Percentiles rank a stretch among this genome's conserved stretches.
Evolutionary conservation across 2,888 invertebrate genomes (phyloP).

Genomic region (Patella pellucida): DNA sequence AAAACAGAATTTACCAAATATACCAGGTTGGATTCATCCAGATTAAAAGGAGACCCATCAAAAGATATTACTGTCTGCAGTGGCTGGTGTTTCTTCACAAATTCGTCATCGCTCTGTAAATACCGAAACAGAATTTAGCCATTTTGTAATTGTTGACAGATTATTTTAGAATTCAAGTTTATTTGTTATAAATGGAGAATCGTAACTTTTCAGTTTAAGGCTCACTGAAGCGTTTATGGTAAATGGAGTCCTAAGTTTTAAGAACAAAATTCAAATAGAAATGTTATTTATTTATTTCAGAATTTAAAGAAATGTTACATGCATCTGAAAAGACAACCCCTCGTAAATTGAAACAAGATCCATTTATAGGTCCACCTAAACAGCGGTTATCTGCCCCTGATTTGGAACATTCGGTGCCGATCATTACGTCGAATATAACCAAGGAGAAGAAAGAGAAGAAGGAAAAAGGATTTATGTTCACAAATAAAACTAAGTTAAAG

Average conservation of each 20-base stretch:
- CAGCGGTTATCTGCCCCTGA: constrained; percentile 81
- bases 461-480: constrained; percentile 82
- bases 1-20: too few species aligned
- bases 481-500: constrained; percentile 87
- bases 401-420: constrained; percentile 74
- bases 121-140: too few species aligned
- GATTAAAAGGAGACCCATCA: too few species aligned
- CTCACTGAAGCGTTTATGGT: neutral
- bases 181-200: too few species aligned
- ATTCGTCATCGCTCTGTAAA: too few species aligned
- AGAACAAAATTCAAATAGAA: constrained; percentile 4
- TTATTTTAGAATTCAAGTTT: too few species aligned
- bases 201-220: too few species aligned
- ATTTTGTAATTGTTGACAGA: too few species aligned
- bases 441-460: constrained; percentile 71
- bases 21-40: too few species aligned
- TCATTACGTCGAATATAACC: constrained; percentile 26
- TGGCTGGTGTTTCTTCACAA: too few species aligned
- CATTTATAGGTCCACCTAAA: constrained; percentile 80
- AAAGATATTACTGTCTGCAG: too few species aligned
- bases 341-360: constrained; percentile 78
- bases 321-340: constrained; percentile 85
- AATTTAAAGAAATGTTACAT: constrained; percentile 80
- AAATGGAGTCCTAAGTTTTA: neutral
- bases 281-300: constrained; percentile 65